phyloP scores from a whole-genome alignment of 2,888 invertebrate genomes.

The Blastobasis lacticolella region DNA sequence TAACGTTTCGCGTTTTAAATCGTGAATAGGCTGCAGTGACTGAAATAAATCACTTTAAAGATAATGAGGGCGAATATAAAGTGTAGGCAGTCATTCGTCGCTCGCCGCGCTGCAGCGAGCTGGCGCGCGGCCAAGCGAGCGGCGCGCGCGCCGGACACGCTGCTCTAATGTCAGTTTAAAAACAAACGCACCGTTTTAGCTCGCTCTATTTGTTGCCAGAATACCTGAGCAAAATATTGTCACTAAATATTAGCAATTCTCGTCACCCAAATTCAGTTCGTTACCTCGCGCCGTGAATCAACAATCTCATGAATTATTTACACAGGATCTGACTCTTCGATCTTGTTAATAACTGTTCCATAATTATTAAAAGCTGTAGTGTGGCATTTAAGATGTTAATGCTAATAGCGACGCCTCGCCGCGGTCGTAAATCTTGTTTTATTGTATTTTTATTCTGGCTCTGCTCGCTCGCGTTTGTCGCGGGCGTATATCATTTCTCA shows the following conservation, averaged over 20 bases:
- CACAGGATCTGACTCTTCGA: conserved; percentile 27
- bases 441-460: conserved; percentile 14
- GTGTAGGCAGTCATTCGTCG: conserved; percentile 58
- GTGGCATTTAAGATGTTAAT: conserved; percentile 10
- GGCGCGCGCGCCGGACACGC: conserved; percentile 20
- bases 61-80: conserved; percentile 72
- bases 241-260: conserved; percentile 34
- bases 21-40: conserved; percentile 42
- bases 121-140: conserved; percentile 25
- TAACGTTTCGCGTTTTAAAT: conserved; percentile 47
- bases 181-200: conserved; percentile 24
- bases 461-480: conserved; percentile 11
- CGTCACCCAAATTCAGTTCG: conserved; percentile 29
- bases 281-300: conserved; percentile 49
- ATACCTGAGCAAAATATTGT: conserved; percentile 22
- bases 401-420: conserved; percentile 4
- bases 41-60: conserved; percentile 68
- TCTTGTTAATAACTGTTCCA: conserved; percentile 32
- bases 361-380: conserved; percentile 10
- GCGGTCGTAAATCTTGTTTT: conserved; percentile 8
- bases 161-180: conserved; percentile 31
- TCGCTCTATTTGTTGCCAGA: conserved; percentile 17
- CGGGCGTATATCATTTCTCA: conserved; percentile 22
- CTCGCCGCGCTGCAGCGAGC: conserved; percentile 36
- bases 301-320: conserved; percentile 51